Evolutionary conservation across 2,113 vertebrate genomes (phyloP).

Genomic region (Centrocercus urophasianus): DNA sequence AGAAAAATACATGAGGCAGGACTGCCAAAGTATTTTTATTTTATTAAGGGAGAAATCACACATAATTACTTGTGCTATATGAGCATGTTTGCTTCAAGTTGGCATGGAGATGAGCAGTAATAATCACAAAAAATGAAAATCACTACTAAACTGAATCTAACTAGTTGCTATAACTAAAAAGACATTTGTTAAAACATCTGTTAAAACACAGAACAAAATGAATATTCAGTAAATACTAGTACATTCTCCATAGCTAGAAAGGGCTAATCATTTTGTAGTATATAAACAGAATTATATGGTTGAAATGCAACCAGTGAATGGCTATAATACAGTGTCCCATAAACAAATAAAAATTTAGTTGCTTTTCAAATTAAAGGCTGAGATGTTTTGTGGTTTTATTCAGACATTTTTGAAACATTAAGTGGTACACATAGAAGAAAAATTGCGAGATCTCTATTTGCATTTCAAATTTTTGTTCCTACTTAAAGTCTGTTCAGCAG

Average conservation of each 20-base stretch:
- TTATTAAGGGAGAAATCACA: constrained; percentile 73
- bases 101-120: constrained; percentile 49
- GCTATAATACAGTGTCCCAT: neutral
- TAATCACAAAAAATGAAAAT: constrained; percentile 54
- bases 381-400: constrained; percentile 17
- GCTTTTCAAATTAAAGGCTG: constrained; percentile 7
- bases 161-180: constrained; percentile 42
- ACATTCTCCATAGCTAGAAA: neutral
- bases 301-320: constrained; percentile 34
- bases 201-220: constrained; percentile 17
- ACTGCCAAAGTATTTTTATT: constrained; percentile 76
- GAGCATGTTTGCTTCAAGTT: constrained; percentile 61
- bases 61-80: constrained; percentile 71
- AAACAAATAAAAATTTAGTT: constrained; percentile 37
- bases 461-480: constrained; percentile 55
- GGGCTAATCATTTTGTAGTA: neutral
- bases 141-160: constrained; percentile 56
- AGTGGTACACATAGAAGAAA: constrained; percentile 2
- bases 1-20: constrained; percentile 57
- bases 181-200: neutral
- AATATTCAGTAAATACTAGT: neutral
- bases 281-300: constrained; percentile 13
- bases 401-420: constrained; percentile 24
- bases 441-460: neutral
- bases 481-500: neutral